phyloP scores from a whole-genome alignment of 2,113 vertebrate species.

The Semnornis frantzii region DNA sequence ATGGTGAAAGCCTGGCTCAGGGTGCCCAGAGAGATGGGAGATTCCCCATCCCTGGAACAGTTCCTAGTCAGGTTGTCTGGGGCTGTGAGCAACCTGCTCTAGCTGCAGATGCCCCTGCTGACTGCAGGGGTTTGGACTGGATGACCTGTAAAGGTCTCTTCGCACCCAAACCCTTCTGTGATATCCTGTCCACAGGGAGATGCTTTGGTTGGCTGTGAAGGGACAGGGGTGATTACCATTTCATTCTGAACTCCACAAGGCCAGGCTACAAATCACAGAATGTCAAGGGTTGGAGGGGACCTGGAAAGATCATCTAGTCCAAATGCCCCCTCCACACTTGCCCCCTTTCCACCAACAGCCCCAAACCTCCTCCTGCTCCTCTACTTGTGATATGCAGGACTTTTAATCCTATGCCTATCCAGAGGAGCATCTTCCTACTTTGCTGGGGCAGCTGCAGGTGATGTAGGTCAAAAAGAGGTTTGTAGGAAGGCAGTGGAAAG shows the following conservation, averaged over 20 bases:
- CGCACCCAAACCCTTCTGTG: background rate
- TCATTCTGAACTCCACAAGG: background rate
- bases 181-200: background rate
- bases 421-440: background rate
- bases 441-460: background rate
- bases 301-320: no score
- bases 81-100: background rate
- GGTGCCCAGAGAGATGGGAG: background rate
- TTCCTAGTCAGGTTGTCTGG: background rate
- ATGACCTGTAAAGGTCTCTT: background rate
- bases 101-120: background rate
- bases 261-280: background rate
- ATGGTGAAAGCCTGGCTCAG: background rate
- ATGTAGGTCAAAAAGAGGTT: background rate
- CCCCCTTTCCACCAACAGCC: fast-evolving
- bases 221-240: background rate
- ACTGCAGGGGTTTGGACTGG: background rate
- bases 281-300: no score
- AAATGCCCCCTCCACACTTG: background rate
- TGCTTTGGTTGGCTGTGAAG: fast-evolving
- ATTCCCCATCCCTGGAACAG: background rate
- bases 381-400: fast-evolving
- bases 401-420: background rate
- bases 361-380: background rate
- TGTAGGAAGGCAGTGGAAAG: background rate